phyloP scores from a whole-genome alignment of 2,888 invertebrate species.

The Ophraella communa region DNA sequence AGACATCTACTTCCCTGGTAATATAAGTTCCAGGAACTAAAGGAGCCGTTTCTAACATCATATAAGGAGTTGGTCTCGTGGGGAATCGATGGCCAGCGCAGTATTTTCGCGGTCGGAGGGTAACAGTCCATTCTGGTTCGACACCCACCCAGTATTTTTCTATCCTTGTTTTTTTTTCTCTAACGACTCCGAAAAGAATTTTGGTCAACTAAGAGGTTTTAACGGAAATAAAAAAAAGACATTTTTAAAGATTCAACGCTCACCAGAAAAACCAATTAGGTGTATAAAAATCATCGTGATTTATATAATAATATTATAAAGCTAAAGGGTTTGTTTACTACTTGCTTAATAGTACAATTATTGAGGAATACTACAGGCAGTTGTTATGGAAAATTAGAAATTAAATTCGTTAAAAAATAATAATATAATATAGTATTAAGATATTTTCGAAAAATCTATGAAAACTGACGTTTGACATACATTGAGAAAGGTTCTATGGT shows the following conservation, averaged over 20 bases:
- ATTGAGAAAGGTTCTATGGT: too few species aligned
- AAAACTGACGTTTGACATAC: too few species aligned
- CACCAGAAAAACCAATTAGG: background rate
- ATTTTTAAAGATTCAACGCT: background rate
- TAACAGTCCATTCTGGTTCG: slow-evolving; percentile 55
- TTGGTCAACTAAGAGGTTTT: background rate
- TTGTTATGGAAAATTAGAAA: too few species aligned
- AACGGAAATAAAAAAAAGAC: background rate
- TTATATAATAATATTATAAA: too few species aligned
- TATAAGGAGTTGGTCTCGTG: slow-evolving; percentile 57
- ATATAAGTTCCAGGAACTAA: slow-evolving; percentile 7
- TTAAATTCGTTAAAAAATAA: too few species aligned
- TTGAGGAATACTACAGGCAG: too few species aligned
- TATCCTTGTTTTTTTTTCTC: slow-evolving; percentile 12
- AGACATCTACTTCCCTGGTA: slow-evolving; percentile 1
- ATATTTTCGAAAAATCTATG: too few species aligned
- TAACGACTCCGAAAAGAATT: background rate
- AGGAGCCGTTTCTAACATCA: slow-evolving; percentile 50
- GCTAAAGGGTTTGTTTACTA: too few species aligned
- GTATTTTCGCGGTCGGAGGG: slow-evolving; percentile 53
- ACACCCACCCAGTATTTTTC: slow-evolving; percentile 42
- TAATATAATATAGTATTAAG: too few species aligned
- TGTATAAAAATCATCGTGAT: too few species aligned
- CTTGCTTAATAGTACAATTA: too few species aligned
- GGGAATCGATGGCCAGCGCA: slow-evolving; percentile 53